Base-by-base conservation (phyloP, 2,113 vertebrate species). In the Phoenicopterus ruber region DNA sequence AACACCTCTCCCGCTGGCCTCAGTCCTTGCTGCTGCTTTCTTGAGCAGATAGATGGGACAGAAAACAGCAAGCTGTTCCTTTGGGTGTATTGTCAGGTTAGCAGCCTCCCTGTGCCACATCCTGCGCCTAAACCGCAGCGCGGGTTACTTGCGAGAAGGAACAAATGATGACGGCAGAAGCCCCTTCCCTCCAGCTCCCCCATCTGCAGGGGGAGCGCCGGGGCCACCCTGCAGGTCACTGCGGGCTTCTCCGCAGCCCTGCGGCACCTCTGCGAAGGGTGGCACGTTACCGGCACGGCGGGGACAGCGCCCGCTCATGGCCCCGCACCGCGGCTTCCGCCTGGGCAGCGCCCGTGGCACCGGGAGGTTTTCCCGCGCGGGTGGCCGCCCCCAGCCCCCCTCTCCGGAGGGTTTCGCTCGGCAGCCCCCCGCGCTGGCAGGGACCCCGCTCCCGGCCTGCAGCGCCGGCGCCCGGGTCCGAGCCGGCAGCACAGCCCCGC, bases 161-260 rank as follows among this genome's bases (percentile, higher is more conserved):
- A 15, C 13, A 22, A 36, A 22, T 3, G 47, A n/a, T 9, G 69
- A 15, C 1, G 10, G 49, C 69, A 24, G 49, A 22, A 71, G 9
- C 9, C n/a, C n/a, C 69, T 31, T 52, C n/a, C 26, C 17, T 6
- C 69, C 2, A 6, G 49, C 69, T 31, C 49, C 69, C 69, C n/a
- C 69, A 12, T 1, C 69, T 7, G 49, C 49, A 17, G 69, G 31
- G 6, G 47, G 36, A 50, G 47, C 17, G 13, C 34, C 9, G 7
- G 28, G 49, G 36, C 49, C 0, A 8, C n/a, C 5, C 1, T 5
- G n/a, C 36, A 9, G n/a, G 12, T 40, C 69, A 9, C n/a, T 8
- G 67, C 7, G 25, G 67, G 67, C 47, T 28, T 15, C 67, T 36
- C 69, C 6, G 34, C 46, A 14, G 67, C 46, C 66, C 34, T 2